Percentiles rank a stretch among this genome's conserved stretches.
Conservation (phyloP, 2,113 vertebrate species). For the Xiphophorus couchianus region DNA sequence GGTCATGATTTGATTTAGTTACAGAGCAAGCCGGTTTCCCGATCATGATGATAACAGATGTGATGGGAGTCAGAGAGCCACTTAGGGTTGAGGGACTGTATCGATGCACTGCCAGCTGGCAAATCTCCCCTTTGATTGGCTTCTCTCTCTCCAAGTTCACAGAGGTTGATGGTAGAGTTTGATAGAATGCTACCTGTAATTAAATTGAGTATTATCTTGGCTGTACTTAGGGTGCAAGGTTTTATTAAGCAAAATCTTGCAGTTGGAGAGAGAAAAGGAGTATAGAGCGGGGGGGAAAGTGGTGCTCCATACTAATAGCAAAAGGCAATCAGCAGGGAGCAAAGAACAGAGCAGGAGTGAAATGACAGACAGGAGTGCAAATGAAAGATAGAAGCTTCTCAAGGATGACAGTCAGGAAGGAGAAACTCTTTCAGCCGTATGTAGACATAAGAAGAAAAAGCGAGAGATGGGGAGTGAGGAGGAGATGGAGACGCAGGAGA, state of each 20-base stretch:
- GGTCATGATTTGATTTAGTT: slow-evolving; percentile 75
- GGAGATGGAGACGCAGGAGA: slow-evolving; percentile 45
- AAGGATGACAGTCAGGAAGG: slow-evolving; percentile 46
- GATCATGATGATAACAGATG: slow-evolving; percentile 74
- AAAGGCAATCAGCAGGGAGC: slow-evolving; percentile 49
- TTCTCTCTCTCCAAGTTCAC: slow-evolving; percentile 32
- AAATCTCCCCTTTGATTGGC: slow-evolving; percentile 56
- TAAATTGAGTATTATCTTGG: slow-evolving; percentile 50
- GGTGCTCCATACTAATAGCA: slow-evolving; percentile 36
- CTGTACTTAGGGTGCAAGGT: slow-evolving; percentile 45
- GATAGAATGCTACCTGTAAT: slow-evolving; percentile 69
- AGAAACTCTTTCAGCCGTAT: slow-evolving; percentile 57
- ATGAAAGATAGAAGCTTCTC: slow-evolving; percentile 41
- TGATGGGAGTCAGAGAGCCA: slow-evolving; percentile 62
- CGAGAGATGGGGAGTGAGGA: slow-evolving; percentile 30
- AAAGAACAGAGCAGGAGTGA: slow-evolving; percentile 32
- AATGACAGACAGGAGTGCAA: slow-evolving; percentile 26
- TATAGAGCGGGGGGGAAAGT: background rate
- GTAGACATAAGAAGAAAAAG: slow-evolving; percentile 44
- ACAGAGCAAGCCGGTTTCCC: slow-evolving; percentile 58
- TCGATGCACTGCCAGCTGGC: slow-evolving; percentile 46
- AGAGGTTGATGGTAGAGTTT: slow-evolving; percentile 49
- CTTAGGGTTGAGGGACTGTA: slow-evolving; percentile 50
- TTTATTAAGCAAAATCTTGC: slow-evolving; percentile 6
- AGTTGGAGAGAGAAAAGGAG: slow-evolving; percentile 6